Evolutionary conservation across 2,113 vertebrate species (phyloP), one percentile per base, ranked within the genome.

Genomic region (Antechinus stuartii): DNA sequence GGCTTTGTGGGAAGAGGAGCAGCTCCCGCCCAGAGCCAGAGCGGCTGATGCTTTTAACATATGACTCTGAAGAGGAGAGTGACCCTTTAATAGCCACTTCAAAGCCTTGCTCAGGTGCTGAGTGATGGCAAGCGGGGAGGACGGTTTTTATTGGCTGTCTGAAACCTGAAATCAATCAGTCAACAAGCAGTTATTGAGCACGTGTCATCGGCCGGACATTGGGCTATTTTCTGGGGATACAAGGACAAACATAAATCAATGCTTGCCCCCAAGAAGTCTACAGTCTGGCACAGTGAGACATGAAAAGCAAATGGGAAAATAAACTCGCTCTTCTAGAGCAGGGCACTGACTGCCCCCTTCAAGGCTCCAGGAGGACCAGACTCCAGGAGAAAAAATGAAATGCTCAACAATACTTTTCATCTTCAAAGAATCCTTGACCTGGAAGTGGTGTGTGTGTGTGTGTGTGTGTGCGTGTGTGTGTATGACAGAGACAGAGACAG

Each of bases 1-100:
- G 57, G 42, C 23, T 35, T 26, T 89, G 50, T 54, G 54, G 52
- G 90, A 53, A 56, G 68, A 47, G 57, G 49, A 89, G 92, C 52
- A 7, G 30, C 53, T 56, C n/a, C n/a, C 35, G 89, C 93, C 46
- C 50, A 54, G 68, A 84, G 19, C 68, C 42, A 47, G 47, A 47
- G 47, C 47, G 47, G 35, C 68, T 42, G 68, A 90, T 16, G 30
- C n/a, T 92, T 91, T 90, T 16, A 24, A 8, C 57, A 25, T 89
- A 50, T 89, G 68, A 93, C 52, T 46, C 47, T 89, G 52, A 26
- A 93, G 54, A 93, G 23, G 49, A 26, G 55, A 68, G 92, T 92
- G 57, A 53, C 61, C 61, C 50, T 92, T 92, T 76, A 57, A 90
- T 25, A 27, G 89, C 24, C 25, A 7, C 26, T 30, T 90, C 89